Conservation (phyloP, 2,113 vertebrate species). For the Xenopus tropicalis region DNA sequence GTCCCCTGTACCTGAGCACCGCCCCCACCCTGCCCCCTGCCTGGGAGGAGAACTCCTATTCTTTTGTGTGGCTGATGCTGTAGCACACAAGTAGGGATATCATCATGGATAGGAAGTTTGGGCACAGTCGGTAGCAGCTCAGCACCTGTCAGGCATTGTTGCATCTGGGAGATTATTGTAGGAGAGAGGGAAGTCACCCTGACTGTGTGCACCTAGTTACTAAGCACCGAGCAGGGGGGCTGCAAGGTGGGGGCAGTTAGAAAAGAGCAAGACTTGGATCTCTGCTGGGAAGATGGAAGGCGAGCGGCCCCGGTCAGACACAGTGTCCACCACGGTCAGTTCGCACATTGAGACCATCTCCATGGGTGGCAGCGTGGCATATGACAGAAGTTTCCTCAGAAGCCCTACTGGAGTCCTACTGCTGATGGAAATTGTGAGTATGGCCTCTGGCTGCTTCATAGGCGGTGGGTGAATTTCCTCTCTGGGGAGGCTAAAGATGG, state of each 20-base stretch:
- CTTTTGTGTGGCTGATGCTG: neutral
- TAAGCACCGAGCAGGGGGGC: neutral
- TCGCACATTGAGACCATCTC: constrained; percentile 66
- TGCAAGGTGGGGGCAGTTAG: neutral
- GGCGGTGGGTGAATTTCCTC: too few species aligned
- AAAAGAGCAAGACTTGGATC: neutral
- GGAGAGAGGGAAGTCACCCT: neutral
- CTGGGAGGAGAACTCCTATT: neutral
- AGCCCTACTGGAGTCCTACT: constrained; percentile 69
- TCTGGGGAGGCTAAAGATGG: too few species aligned
- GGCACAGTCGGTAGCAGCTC: too few species aligned
- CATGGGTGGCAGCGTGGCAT: constrained; percentile 62
- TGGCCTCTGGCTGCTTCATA: too few species aligned
- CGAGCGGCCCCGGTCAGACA: constrained; percentile 60
- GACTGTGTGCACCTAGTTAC: neutral
- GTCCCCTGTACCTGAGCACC: neutral
- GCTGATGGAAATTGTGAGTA: constrained; percentile 73
- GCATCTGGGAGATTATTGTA: too few species aligned
- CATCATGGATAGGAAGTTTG: neutral
- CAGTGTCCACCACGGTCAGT: constrained; percentile 70
- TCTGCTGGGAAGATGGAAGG: constrained; percentile 55
- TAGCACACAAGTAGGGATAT: neutral
- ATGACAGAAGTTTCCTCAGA: constrained; percentile 69
- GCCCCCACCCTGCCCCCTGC: neutral
- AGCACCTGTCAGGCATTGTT: too few species aligned